Base-by-base conservation (phyloP, 2,113 vertebrate species). In the Chloroceryle aenea region DNA sequence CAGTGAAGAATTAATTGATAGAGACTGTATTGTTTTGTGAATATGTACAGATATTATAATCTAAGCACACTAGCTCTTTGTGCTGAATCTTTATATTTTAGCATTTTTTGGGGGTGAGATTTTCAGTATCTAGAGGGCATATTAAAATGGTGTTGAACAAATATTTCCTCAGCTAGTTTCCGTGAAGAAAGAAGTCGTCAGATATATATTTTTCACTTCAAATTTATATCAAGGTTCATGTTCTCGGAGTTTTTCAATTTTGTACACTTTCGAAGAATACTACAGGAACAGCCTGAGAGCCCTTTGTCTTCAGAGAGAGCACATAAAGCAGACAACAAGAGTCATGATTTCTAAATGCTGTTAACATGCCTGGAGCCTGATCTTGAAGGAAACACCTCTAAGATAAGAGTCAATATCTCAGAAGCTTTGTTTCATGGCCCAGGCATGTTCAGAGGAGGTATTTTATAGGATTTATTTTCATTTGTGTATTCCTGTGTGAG, bases 391-490 rank as follows among this genome's bases (percentile, higher is more conserved):
- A 95, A 71, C 62, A 93, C 58, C 84, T 95, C 77, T 85, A 73
- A 96, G 95, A 74, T 53, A 93, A 88, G 30, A 94, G 83, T 30
- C 7, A 5, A 66, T 96, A 78, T 81, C 80, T 94, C 75, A 95
- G 85, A 93, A 88, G 30, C n/a, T 94, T 94, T 95, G 67, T 92
- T 95, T 80, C 63, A 42, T 85, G 78, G 95, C 90, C 95, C 78
- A 52, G 93, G 55, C 96, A 97, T 87, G 95, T 96, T 95, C 62
- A 87, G 75, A 91, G 58, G 67, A 89, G 72, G 61, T 90, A 88
- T 91, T 96, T 92, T 91, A 82, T 79, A 79, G 81, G 91, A 94
- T 96, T 97, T 95, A 50, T 82, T 95, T 95, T 94, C 95, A 88
- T 96, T 94, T 96, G 42, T 84, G 50, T 95, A 87, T 69, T 95